Percentiles rank a stretch among this genome's conserved stretches.
Evolutionary conservation across 30 jellyfish, hydroid and myxozoan genomes (phyloP).

Genomic region (Nemopilema nomurai): DNA sequence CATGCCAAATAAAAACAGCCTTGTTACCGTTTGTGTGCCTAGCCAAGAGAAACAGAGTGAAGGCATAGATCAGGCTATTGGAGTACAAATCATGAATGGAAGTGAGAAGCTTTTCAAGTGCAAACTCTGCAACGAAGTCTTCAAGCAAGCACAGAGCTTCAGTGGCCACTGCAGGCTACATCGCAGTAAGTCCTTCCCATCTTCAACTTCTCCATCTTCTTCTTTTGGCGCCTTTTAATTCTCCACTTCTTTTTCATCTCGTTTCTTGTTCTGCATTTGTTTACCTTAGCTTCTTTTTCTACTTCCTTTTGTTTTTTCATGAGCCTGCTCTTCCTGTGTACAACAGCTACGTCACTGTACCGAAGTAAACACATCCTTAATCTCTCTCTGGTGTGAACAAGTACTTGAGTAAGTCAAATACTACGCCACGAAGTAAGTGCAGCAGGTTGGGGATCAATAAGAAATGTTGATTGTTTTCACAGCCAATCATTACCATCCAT

Average conservation of each 20-base stretch:
- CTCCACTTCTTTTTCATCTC: neutral
- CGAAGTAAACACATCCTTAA: too few species aligned
- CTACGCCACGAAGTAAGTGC: too few species aligned
- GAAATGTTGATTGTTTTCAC: too few species aligned
- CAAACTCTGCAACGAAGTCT: constrained; percentile 72
- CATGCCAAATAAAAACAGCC: constrained; percentile 22
- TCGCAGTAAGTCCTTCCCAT: constrained; percentile 54
- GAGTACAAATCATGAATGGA: constrained; percentile 59
- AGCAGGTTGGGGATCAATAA: too few species aligned
- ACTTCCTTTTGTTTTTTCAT: neutral
- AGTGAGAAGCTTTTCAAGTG: constrained; percentile 74
- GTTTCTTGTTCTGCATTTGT: too few species aligned
- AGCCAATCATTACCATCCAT: too few species aligned
- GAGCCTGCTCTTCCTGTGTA: too few species aligned
- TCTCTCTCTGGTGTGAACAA: too few species aligned
- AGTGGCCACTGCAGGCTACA: constrained; percentile 90
- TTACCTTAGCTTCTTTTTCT: too few species aligned
- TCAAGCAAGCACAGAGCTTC: constrained; percentile 89
- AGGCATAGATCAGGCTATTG: constrained; percentile 28
- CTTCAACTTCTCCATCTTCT: neutral
- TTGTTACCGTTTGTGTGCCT: constrained; percentile 38
- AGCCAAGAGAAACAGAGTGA: constrained; percentile 18
- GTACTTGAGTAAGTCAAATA: too few species aligned
- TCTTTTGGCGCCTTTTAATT: neutral
- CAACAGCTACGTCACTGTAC: too few species aligned